Base-by-base conservation (phyloP, 2,888 invertebrate genomes). In the Synanthedon myopaeformis region DNA sequence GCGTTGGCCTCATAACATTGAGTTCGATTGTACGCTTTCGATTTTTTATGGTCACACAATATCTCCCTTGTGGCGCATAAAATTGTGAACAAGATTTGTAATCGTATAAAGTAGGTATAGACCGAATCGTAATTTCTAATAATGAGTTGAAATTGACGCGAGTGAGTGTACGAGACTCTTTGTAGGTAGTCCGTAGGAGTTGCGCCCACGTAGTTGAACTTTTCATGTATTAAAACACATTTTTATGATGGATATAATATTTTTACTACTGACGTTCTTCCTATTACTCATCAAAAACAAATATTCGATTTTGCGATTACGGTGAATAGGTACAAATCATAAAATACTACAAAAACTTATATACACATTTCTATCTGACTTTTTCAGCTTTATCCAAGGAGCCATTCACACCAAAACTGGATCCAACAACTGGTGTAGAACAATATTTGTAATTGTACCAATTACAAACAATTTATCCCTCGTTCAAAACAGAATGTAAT, bases 71-170 rank as follows among this genome's bases (percentile, higher is more conserved):
- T 42, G 5, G 4, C 23, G 23, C 23, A 23, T 23, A 45, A n/a
- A 45, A 45, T 10, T 45, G 14, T 45, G 56, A 58, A 53, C 53
- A 52, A 54, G 53, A 49, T 14, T 49, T 54, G 57, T 65, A 67
- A 72, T 72, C 65, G 69, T 67, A 71, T 70, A 72, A 67, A 61
- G 74, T 68, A 59, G 54, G 35, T 10, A 35, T 35, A 58, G 61
- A 72, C 72, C 63, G 72, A 76, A 70, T 72, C 66, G 64, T 67
- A 68, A 71, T 72, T n/a, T 72, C 74, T 74, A 70, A 73, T 72
- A 68, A 76, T 70, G 63, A 63, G 63, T 58, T 57, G 59, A 64
- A 73, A 74, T 73, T 76, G 72, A 69, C 66, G 64, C 66, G 56
- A 58, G 57, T 56, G 58, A 35, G 55, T 59, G 59, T 35, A n/a